Percentiles rank a stretch among this genome's conserved stretches.
phyloP scores from a whole-genome alignment of 1,140 invertebrate species.

The Ceratina australensis region DNA sequence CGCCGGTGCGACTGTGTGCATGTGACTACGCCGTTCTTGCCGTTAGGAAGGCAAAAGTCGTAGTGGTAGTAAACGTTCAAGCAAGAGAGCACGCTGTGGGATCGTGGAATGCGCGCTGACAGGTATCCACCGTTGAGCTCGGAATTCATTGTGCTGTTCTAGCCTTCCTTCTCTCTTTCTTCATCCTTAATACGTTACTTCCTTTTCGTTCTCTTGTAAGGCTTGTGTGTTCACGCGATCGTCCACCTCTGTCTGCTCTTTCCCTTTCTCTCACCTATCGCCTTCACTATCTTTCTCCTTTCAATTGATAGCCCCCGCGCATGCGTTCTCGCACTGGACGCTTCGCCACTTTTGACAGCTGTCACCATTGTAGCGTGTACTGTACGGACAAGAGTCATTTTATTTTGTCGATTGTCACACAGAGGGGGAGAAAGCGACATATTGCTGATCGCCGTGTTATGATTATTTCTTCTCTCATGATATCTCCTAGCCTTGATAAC shows the following conservation, averaged over 20 bases:
- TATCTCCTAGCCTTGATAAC: not conserved
- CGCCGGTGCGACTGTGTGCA: not conserved
- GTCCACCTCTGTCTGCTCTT: constrained; percentile 24
- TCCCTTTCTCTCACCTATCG: constrained; percentile 14
- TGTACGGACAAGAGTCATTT: not conserved
- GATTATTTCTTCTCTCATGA: not conserved
- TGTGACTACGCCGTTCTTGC: not conserved
- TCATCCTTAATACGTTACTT: constrained; percentile 32
- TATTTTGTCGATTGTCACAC: not conserved
- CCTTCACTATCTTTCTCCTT: constrained; percentile 22
- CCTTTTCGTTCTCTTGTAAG: constrained; percentile 26
- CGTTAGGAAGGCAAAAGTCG: constrained; percentile 7
- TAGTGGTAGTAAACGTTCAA: constrained; percentile 19
- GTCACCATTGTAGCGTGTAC: constrained; percentile 31
- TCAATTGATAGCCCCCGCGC: constrained; percentile 32
- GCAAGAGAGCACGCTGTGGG: constrained; percentile 52
- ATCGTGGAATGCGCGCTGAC: constrained; percentile 74
- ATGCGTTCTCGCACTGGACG: constrained; percentile 16
- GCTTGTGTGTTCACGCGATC: constrained; percentile 46
- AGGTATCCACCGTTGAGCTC: constrained; percentile 69
- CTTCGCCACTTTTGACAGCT: constrained; percentile 54
- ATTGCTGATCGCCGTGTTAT: constrained; percentile 11
- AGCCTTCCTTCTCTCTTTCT: constrained; percentile 44
- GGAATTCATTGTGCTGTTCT: constrained; percentile 58
- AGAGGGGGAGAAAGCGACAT: not conserved